Evolutionary conservation across 2,797 vertebrate species (phyloP).

Genomic region (Atherinosoma microstoma): DNA sequence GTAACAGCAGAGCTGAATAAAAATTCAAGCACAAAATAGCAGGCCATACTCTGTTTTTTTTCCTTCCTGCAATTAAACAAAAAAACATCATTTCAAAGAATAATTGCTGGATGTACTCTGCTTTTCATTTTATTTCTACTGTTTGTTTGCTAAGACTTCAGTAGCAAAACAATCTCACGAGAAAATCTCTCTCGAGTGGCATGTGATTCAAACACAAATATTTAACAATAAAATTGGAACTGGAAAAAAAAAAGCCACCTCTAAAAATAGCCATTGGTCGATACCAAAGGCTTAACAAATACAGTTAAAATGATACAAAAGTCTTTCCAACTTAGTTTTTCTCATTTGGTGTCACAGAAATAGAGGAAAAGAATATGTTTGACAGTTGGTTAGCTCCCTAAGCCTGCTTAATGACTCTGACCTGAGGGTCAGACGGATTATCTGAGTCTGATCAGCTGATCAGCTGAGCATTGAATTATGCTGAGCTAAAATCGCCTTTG

Average conservation of each 20-base stretch:
- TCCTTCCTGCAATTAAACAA: background rate
- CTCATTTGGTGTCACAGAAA: too few relatives aligned
- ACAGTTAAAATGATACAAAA: background rate
- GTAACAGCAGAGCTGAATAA: background rate
- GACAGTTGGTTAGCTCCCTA: constrained; percentile 53
- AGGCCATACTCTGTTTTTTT: background rate
- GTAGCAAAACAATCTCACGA: constrained; percentile 42
- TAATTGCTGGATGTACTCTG: background rate
- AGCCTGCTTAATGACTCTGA: constrained; percentile 50
- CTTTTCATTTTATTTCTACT: constrained; percentile 30
- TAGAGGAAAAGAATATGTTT: constrained; percentile 27
- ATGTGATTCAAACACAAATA: constrained; percentile 42
- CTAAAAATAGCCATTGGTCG: constrained; percentile 24
- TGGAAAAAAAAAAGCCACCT: background rate
- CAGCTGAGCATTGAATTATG: constrained; percentile 32
- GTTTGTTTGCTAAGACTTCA: constrained; percentile 30
- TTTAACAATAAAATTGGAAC: constrained; percentile 30
- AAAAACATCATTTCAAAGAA: constrained; percentile 10
- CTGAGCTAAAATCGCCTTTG: constrained; percentile 33
- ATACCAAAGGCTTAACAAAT: constrained; percentile 11
- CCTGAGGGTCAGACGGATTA: constrained; percentile 58
- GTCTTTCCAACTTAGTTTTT: background rate
- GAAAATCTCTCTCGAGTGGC: constrained; percentile 58
- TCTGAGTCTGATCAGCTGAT: constrained; percentile 44
- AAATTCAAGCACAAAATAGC: background rate